These are phyloP conservation scores for Pheucticus melanocephalus DNA, from an alignment of 2,113 vertebrate species.

Conservation along the genomic window DNA sequence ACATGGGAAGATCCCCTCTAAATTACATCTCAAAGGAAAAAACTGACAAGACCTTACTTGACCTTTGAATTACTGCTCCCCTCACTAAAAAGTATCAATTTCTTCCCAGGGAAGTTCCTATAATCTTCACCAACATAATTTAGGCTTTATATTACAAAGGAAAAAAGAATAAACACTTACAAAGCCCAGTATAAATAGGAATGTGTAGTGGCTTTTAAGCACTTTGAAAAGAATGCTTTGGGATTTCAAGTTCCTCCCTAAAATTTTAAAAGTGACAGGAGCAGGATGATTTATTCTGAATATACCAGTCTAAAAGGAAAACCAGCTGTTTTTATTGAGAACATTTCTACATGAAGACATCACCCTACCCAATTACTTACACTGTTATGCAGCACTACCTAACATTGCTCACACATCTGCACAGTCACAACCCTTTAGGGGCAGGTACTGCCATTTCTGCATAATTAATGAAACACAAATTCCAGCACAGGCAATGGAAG, in stretches of 20 bases:
- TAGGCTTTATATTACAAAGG: slow-evolving; percentile 20
- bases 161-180: not conserved
- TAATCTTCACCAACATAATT: slow-evolving; percentile 39
- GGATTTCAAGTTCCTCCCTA: slow-evolving; percentile 10
- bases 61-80: not conserved
- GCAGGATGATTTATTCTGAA: not conserved
- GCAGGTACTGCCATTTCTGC: not conserved
- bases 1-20: not conserved
- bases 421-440: not conserved
- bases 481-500: not conserved
- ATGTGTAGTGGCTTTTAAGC: not conserved
- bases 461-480: not conserved
- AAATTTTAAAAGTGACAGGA: not conserved
- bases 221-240: not conserved
- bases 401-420: not conserved
- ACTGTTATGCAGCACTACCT: not conserved
- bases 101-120: slow-evolving; percentile 7
- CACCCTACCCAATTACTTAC: not conserved
- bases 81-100: not conserved
- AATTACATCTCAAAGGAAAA: not conserved
- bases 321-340: not conserved
- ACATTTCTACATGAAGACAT: not conserved
- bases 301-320: not conserved
- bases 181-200: not conserved
- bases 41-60: not conserved